Base-by-base conservation (phyloP, 30 jellyfish, hydroid and myxozoan species). In the Aurelia coerulea region DNA sequence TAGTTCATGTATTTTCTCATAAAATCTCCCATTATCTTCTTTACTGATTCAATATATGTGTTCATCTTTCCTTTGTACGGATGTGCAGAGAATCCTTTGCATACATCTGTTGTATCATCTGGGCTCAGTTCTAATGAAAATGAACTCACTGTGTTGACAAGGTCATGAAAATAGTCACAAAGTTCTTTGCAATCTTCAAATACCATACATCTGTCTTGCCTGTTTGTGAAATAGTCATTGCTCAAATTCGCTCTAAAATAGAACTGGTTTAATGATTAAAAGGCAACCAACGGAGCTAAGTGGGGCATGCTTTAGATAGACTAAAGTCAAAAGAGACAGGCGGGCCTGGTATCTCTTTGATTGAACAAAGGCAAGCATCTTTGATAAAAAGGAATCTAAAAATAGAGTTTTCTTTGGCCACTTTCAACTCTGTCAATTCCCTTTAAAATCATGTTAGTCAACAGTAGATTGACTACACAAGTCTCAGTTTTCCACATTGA, bases 201-300 rank as follows among this genome's bases (percentile, higher is more conserved):
- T 14, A 95, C 84, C 39, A 95, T 90, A 88, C 95, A 95, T 9
- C 99, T 87, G 65, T 95, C 99, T 80, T 95, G 99, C 1, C 99
- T 72, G 78, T 95, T 89, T 35, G 99, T 95, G 93, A 95, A 95
- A 72, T 95, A 95, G 84, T 95, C 99, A 56, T 79, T 90, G 87
- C 99, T 95, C 75, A 95, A 60, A 68, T 95, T 95, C 18, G 97
- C 99, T 19, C 99, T 95, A 66, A 9, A 9, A 23, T 23, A 23
- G 29, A 23, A 23, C 29, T 23, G 29, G 29, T 23, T 23, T 23
- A 23, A 23, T 23, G 29, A 23, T 46, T 46, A 9, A 46, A 9
- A 9, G 56, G 56, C 15, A 9, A 46, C 12, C 56, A 46, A 46
- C 8, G 56, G 13, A 46, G 56, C 3, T 46, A 46, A 46, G 15